These are phyloP conservation scores for Bombus pascuorum DNA, from an alignment of 1,140 invertebrate species.

Conservation along the genomic window DNA sequence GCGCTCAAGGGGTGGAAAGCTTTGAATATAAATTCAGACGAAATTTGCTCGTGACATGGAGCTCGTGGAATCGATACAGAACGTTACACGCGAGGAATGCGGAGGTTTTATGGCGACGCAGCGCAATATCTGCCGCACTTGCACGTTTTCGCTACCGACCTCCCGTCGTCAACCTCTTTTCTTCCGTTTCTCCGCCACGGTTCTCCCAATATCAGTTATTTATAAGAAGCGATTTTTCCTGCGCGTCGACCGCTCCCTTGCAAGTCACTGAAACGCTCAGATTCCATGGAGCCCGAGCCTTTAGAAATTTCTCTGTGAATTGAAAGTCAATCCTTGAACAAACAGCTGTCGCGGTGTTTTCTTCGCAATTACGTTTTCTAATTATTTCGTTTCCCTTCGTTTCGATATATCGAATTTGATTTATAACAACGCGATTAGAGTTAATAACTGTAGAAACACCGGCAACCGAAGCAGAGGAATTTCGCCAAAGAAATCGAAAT, in stretches of 20 bases:
- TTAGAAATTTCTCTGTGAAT: not conserved
- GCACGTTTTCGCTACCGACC: slow-evolving; percentile 17
- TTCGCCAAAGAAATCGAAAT: too few species aligned
- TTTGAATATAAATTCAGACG: slow-evolving; percentile 35
- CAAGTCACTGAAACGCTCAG: not conserved
- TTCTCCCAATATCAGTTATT: slow-evolving; percentile 51
- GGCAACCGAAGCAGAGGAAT: too few species aligned
- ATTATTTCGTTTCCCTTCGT: too few species aligned
- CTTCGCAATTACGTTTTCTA: not conserved
- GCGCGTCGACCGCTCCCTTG: not conserved
- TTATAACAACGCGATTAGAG: too few species aligned
- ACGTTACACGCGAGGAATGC: slow-evolving; percentile 36
- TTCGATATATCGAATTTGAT: too few species aligned
- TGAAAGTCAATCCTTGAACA: too few species aligned
- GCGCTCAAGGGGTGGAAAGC: not conserved
- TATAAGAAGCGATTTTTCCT: slow-evolving; percentile 41
- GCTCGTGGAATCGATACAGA: slow-evolving; percentile 32
- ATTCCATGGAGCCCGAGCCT: not conserved
- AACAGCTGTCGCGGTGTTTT: not conserved
- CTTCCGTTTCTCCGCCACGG: not conserved
- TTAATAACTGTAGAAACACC: too few species aligned
- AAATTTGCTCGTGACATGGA: slow-evolving; percentile 29
- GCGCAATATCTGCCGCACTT: slow-evolving; percentile 40
- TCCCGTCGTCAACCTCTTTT: not conserved
- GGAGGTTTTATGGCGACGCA: slow-evolving; percentile 14